Base-by-base conservation (phyloP, 2,888 invertebrate species). In the Protophormia terraenovae region DNA sequence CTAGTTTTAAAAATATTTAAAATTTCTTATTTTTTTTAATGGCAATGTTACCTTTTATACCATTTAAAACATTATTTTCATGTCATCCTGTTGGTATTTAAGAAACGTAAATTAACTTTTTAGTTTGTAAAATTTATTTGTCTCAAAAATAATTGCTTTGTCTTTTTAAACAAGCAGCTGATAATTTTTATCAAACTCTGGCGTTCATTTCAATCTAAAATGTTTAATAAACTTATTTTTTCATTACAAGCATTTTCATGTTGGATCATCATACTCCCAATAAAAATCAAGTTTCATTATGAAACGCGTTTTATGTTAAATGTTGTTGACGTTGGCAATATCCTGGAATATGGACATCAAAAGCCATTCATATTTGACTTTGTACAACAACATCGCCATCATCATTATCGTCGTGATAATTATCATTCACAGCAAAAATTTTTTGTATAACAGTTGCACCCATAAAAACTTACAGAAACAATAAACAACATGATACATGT, bases 271-370 rank as follows among this genome's bases (percentile, higher is more conserved):
- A 24, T 32, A 5, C 5, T 53, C 55, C 3, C 24, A 58, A 75
- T 62, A 41, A 73, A 47, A 38, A 50, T 67, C 66, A 84, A 60
- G 58, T 81, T 78, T 64, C 66, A 77, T 80, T 72, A 80, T 64
- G 77, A 84, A 66, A 67, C 58, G 76, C 80, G 72, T 73, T 71
- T 83, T 76, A 58, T 80, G 50, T 71, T 71, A 72, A 72, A 76
- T 76, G 64, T 69, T 83, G 83, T 80, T 86, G 86, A 83, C 83
- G 66, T 86, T 79, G 32, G 53, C 86, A 86, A 84, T 84, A 84
- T 84, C 77, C 73, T 73, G 62, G 47, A 72, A 71, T 79, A 58
- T 82, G 85, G 72, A 79, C 79, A 72, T 83, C 79, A 83, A 83
- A 83, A 83, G 76, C 71, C 71, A 71, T 22, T n/a, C 62, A 72